Evolutionary conservation across 1,140 invertebrate species (phyloP).

Genomic region (Yoshiicerus persimilis): DNA sequence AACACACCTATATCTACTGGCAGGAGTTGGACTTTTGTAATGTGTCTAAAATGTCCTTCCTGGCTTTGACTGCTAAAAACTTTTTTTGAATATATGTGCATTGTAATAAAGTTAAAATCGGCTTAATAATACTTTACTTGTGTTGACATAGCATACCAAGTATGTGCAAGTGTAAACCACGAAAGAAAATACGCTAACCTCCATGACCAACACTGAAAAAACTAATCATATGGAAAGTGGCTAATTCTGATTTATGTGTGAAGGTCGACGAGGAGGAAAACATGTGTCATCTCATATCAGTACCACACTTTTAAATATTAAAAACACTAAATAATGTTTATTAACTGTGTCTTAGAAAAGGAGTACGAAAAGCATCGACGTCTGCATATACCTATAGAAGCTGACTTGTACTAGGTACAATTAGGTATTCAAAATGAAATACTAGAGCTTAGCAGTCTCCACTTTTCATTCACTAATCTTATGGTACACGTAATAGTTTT

Average conservation of each 20-base stretch:
- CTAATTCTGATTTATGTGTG: slow-evolving; percentile 17
- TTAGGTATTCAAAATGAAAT: no score
- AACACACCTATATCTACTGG: neutral
- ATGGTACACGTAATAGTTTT: no score
- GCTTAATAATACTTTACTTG: neutral
- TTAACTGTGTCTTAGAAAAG: no score
- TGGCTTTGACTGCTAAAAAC: neutral
- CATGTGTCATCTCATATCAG: neutral
- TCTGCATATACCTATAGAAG: no score
- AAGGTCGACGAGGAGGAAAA: neutral
- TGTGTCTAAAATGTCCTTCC: neutral
- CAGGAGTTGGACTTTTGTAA: neutral
- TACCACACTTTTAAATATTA: neutral
- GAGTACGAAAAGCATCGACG: no score
- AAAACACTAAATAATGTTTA: neutral
- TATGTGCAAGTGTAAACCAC: neutral
- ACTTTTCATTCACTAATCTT: no score
- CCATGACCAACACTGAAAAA: slow-evolving; percentile 8
- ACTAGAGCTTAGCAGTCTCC: no score
- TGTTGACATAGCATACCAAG: neutral
- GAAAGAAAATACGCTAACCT: neutral
- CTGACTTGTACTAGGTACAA: no score
- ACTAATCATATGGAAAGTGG: neutral
- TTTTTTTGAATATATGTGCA: neutral
- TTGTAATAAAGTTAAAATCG: neutral